phyloP scores from a whole-genome alignment of 2,113 vertebrate genomes.

The Capreolus pygargus region DNA sequence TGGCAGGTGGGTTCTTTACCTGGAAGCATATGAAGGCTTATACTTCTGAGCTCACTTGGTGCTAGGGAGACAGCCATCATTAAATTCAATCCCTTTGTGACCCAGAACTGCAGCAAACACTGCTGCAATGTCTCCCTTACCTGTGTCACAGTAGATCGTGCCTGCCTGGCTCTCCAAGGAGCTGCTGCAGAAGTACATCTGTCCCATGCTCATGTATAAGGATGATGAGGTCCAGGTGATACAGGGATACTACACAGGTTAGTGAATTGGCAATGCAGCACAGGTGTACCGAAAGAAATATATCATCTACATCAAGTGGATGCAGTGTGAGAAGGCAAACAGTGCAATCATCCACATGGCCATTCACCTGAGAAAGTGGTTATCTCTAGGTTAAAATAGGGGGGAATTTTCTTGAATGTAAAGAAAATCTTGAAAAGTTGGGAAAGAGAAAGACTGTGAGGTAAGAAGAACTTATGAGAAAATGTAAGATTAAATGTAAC shows the following conservation, averaged over 20 bases:
- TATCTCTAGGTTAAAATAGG: background rate
- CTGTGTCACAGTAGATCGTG: constrained; percentile 77
- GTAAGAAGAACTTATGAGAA: constrained; percentile 94
- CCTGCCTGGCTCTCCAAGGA: constrained; percentile 91
- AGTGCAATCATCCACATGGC: accelerated
- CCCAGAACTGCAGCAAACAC: constrained; percentile 90
- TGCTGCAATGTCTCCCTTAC: constrained; percentile 91
- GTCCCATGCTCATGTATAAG: constrained; percentile 90
- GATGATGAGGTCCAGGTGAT: background rate
- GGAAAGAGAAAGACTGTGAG: constrained; percentile 83
- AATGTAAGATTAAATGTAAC: constrained; percentile 89
- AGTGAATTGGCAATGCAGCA: background rate
- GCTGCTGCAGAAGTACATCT: constrained; percentile 91
- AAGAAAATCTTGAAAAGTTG: constrained; percentile 79
- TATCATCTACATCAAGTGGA: background rate
- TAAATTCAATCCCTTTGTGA: constrained; percentile 93
- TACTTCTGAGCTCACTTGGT: background rate
- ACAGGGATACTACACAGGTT: background rate
- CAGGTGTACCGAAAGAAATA: background rate
- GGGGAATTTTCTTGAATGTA: constrained; percentile 78
- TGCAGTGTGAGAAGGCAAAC: background rate
- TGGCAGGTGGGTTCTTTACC: background rate
- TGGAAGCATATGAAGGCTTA: background rate
- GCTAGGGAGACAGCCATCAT: constrained; percentile 81
- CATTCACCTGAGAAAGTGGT: background rate